Conservation (phyloP, 2,888 invertebrate species). For the Charanyca ferruginea region DNA sequence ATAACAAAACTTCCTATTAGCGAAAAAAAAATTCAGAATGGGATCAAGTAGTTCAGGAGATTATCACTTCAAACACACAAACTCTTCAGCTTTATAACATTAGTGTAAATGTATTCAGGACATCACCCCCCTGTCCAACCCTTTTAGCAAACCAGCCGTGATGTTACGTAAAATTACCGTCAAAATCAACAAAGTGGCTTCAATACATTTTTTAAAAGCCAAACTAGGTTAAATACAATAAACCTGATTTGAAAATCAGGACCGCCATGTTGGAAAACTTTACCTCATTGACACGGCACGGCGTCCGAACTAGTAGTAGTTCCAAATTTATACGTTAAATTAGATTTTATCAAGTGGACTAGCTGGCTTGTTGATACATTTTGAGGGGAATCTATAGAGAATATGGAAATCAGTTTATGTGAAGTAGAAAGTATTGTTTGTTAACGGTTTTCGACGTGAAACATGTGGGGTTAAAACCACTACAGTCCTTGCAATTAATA, state of each 20-base stretch:
- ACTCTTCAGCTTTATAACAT: too few species aligned
- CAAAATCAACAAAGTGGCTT: constrained; percentile 4
- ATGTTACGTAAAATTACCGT: not conserved
- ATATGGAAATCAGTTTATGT: constrained; percentile 15
- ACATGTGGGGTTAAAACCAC: too few species aligned
- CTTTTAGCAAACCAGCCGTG: not conserved
- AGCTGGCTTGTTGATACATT: constrained; percentile 5
- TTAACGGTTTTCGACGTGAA: not conserved
- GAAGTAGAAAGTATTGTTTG: not conserved
- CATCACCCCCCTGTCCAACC: too few species aligned
- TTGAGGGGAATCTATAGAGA: constrained; percentile 14
- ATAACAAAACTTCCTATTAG: too few species aligned
- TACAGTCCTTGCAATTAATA: too few species aligned
- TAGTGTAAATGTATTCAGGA: too few species aligned
- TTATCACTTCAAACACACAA: too few species aligned
- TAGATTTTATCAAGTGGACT: constrained; percentile 39
- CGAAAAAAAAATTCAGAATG: too few species aligned
- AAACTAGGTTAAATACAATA: constrained; percentile 49
- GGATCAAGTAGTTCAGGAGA: too few species aligned
- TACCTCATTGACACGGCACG: constrained; percentile 42
- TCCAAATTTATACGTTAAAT: constrained; percentile 45
- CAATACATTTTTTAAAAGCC: constrained; percentile 38
- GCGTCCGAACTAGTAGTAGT: constrained; percentile 16
- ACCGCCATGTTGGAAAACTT: constrained; percentile 42
- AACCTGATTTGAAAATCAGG: constrained; percentile 58